A percentile compares a stretch with the other conserved stretches of the same genome.
These are phyloP conservation scores for Aphelocoma californica DNA, from an alignment of 2,797 vertebrate species.

Conservation along the genomic window DNA sequence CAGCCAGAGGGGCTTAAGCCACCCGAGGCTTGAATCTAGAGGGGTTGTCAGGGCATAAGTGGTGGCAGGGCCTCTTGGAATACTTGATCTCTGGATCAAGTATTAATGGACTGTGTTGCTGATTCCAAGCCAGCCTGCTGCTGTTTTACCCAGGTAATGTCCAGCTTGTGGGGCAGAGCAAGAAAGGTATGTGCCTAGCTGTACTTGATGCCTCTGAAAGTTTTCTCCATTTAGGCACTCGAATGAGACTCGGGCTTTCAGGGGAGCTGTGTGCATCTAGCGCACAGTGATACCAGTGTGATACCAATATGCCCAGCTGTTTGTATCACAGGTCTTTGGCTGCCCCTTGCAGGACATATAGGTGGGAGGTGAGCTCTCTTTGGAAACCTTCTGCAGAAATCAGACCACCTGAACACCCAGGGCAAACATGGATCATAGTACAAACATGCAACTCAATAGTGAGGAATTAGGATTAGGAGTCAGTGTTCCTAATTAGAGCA, in stretches of 20 bases:
- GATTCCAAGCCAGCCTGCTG: neutral
- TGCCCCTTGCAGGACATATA: neutral
- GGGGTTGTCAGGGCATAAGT: neutral
- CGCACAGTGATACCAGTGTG: neutral
- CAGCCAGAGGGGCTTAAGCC: neutral
- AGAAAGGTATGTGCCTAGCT: neutral
- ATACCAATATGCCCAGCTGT: neutral
- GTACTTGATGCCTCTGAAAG: neutral
- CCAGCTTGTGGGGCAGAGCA: neutral
- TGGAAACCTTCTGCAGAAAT: neutral
- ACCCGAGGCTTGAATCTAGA: neutral
- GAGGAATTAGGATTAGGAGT: neutral
- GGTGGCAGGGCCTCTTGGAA: rapidly evolving
- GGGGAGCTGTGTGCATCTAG: neutral
- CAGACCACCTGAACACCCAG: neutral
- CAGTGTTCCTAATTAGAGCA: neutral
- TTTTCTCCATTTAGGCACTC: neutral
- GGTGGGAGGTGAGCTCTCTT: neutral
- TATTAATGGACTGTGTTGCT: neutral
- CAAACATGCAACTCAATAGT: neutral
- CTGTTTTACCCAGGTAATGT: neutral
- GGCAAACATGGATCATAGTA: neutral
- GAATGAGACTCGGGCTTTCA: neutral
- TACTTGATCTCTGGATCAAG: neutral
- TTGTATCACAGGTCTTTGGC: neutral